Base-by-base conservation (phyloP, 2,113 vertebrate genomes). In the Aplodontia rufa region DNA sequence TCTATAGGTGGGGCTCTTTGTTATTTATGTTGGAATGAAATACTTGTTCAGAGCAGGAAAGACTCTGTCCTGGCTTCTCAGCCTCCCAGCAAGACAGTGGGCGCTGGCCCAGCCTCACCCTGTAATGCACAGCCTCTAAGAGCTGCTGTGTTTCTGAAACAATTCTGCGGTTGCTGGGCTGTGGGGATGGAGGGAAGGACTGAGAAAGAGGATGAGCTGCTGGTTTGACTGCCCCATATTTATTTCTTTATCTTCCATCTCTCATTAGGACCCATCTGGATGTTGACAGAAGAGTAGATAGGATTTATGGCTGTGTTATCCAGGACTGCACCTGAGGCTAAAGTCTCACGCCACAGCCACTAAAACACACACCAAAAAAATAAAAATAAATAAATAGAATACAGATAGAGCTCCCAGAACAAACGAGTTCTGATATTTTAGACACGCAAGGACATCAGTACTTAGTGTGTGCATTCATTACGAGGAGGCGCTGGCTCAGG, bases 251-350 rank as follows among this genome's bases (percentile, higher is more conserved):
- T 86, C 82, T 95, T 60, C 80, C 30, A 8, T 35, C 92, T 92
- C 60, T 89, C 75, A 78, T 90, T 78, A 84, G 30, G 80, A 68
- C 84, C 87, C 96, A 62, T 94, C 90, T 90, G 53, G 87, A 90
- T 85, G 45, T 19, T 88, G 90, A 62, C 76, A 94, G 90, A 84
- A 69, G 35, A 87, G 42, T 5, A 17, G n/a, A 47, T 53, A 87
- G 68, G 72, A 93, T 90, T 95, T 96, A 90, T 94, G 42, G 62
- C 45, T 37, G 72, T 26, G 14, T 49, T 60, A 0, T 4, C 8
- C 10, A 13, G 51, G 80, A 40, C 35, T 30, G 14, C n/a, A 55
- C 60, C 71, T 51, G 66, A 20, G 78, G 26, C 55, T 40, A 47
- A 89, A 92, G 60, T 62, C 64, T 76, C n/a, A 32, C 66, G 17